Base-by-base conservation (phyloP, 2,113 vertebrate species). In the Chaenogobius annularis region DNA sequence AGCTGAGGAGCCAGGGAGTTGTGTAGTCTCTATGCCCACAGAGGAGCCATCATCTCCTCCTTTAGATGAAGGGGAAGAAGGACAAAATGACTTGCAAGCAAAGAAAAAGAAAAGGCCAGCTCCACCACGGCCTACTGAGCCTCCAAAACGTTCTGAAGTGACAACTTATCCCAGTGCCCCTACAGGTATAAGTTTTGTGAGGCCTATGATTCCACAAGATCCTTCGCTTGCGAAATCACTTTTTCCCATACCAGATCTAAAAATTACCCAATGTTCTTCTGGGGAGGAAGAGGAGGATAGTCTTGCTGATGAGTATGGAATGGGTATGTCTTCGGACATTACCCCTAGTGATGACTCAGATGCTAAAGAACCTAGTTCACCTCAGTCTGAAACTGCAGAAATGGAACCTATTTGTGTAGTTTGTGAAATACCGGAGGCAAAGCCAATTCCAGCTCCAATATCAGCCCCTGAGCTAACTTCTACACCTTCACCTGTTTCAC, bases 231-330 rank as follows among this genome's bases (percentile, higher is more conserved):
- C 88, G 82, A 96, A 94, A 66, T 58, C 94, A 77, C 89, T 95
- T 37, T 95, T 95, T 69, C 96, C 96, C 59, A 98, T 99, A 90
- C 98, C 98, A 80, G 97, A 99, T 87, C 95, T 99, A 75, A 98
- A 95, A 91, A 98, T 99, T 89, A 99, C 97, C 15, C 97, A 97
- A 65, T 98, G 98, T 86, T 99, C 98, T 84, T 97, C 98, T 84
- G 85, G 94, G 77, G 97, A 98, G 87, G 94, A 95, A 62, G 96
- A 97, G 80, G 96, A 97, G 88, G 93, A 88, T 87, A 95, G 90
- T 95, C 93, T 91, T 89, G 93, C 93, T 87, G 93, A 96, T 72
- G 95, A 96, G 31, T 85, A 90, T 87, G 86, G 83, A 44, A 83
- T 89, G 80, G 93, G 94, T 77, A 91, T 94, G 86, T 92, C 95